Evolutionary conservation across 2,888 invertebrate species (phyloP).

Genomic region (Branchellion lobata): DNA sequence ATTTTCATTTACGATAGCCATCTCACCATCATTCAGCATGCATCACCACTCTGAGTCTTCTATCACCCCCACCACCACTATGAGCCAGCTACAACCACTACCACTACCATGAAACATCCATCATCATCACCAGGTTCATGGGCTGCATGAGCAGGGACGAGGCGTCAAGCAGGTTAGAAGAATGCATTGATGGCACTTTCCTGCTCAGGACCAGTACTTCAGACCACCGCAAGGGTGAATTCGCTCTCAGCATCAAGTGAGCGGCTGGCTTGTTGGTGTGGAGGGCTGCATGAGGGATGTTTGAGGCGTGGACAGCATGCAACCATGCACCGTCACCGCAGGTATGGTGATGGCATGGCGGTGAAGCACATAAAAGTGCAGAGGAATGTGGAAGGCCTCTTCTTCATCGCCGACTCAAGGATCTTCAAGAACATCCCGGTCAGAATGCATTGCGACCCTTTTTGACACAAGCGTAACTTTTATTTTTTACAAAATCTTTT

Average conservation of each 20-base stretch:
- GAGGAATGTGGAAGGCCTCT: conserved; percentile 62
- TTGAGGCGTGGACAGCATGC: not conserved
- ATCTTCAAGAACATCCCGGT: conserved; percentile 84
- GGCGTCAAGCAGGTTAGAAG: conserved; percentile 58
- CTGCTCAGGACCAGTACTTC: conserved; percentile 62
- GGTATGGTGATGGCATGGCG: conserved; percentile 42
- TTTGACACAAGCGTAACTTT: not conserved
- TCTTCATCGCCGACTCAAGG: conserved; percentile 82
- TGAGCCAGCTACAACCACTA: too few species aligned
- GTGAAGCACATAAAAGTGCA: conserved; percentile 61
- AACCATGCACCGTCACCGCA: not conserved
- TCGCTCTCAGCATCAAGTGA: conserved; percentile 63
- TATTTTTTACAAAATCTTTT: not conserved
- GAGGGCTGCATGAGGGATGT: not conserved
- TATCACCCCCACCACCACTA: too few species aligned
- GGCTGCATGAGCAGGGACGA: conserved; percentile 57
- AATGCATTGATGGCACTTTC: conserved; percentile 62
- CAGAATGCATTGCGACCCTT: conserved; percentile 55
- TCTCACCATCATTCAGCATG: too few species aligned
- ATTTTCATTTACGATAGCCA: too few species aligned
- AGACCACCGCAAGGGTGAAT: conserved; percentile 56
- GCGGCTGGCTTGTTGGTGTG: conserved; percentile 42
- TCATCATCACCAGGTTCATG: conserved; percentile 57
- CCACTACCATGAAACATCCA: too few species aligned
- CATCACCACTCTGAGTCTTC: too few species aligned